phyloP scores from a whole-genome alignment of 2,797 vertebrate species.

The Sebastes iracundus region DNA sequence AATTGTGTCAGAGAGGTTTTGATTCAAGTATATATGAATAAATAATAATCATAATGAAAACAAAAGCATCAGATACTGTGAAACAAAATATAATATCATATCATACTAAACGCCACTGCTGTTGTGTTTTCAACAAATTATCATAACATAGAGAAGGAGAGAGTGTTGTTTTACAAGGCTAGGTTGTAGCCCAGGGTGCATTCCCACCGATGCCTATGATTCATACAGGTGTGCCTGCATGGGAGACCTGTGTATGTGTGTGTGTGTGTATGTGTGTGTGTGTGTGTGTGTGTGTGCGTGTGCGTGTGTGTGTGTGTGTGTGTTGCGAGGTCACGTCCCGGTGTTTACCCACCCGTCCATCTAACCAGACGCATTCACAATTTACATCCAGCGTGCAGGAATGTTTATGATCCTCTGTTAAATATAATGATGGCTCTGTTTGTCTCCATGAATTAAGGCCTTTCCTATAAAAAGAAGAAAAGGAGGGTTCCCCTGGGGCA shows the following conservation, averaged over 20 bases:
- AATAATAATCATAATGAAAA: background rate
- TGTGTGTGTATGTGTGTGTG: background rate
- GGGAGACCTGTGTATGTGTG: background rate
- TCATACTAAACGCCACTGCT: background rate
- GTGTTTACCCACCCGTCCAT: conserved; percentile 42
- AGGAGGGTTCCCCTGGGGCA: conserved; percentile 56
- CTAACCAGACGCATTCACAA: conserved; percentile 43
- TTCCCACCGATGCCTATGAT: conserved; percentile 29
- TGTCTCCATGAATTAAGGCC: conserved; percentile 69
- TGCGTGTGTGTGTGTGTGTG: background rate
- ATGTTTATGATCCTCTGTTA: conserved; percentile 75
- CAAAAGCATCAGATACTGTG: background rate
- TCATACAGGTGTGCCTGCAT: conserved; percentile 51
- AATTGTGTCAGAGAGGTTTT: background rate
- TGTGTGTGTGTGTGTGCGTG: background rate
- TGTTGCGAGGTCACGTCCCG: conserved; percentile 34
- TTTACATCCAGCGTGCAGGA: conserved; percentile 58
- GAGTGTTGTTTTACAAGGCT: conserved; percentile 21
- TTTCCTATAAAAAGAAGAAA: conserved; percentile 70
- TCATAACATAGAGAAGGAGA: background rate
- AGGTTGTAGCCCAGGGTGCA: conserved; percentile 22
- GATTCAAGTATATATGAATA: background rate
- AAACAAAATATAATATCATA: background rate
- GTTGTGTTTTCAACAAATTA: background rate
- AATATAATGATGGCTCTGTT: conserved; percentile 69